phyloP scores from a whole-genome alignment of 2,888 invertebrate species.

The Caenorhabditis plicata region DNA sequence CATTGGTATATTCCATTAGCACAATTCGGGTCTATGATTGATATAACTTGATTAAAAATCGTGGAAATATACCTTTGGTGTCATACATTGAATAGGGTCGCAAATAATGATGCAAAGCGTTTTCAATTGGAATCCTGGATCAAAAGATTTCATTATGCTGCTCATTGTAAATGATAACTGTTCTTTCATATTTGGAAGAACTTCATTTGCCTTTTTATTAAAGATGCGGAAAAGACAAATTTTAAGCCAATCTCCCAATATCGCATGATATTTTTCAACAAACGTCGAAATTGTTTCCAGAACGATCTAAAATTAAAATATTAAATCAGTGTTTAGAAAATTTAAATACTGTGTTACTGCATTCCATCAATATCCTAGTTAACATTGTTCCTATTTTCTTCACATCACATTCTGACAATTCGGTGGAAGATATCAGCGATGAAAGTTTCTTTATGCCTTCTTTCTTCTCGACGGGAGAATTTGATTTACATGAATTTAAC shows the following conservation, averaged over 20 bases:
- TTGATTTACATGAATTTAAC: constrained; percentile 17
- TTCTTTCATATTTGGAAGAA: constrained; percentile 9
- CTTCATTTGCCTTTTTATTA: constrained; percentile 15
- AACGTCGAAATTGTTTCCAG: constrained; percentile 16
- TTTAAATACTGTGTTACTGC: constrained; percentile 9
- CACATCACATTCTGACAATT: constrained; percentile 17
- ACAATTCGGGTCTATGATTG: constrained; percentile 5
- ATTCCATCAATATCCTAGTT: constrained; percentile 16
- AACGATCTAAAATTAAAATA: constrained; percentile 7
- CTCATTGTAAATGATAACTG: constrained; percentile 16
- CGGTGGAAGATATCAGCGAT: constrained; percentile 8
- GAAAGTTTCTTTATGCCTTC: constrained; percentile 24
- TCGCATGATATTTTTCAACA: constrained; percentile 15
- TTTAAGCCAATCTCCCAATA: constrained; percentile 21
- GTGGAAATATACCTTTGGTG: constrained; percentile 14
- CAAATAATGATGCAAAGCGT: constrained; percentile 15
- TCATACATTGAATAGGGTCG: constrained; percentile 19
- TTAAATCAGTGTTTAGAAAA: not conserved
- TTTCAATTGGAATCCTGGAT: constrained; percentile 12
- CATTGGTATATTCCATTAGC: constrained; percentile 17
- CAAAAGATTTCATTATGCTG: constrained; percentile 10
- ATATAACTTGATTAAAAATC: not conserved
- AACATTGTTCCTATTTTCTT: constrained; percentile 16
- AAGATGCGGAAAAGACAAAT: constrained; percentile 15
- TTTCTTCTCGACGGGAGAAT: constrained; percentile 18